phyloP scores from a whole-genome alignment of 2,888 invertebrate species.

The Labia minor region DNA sequence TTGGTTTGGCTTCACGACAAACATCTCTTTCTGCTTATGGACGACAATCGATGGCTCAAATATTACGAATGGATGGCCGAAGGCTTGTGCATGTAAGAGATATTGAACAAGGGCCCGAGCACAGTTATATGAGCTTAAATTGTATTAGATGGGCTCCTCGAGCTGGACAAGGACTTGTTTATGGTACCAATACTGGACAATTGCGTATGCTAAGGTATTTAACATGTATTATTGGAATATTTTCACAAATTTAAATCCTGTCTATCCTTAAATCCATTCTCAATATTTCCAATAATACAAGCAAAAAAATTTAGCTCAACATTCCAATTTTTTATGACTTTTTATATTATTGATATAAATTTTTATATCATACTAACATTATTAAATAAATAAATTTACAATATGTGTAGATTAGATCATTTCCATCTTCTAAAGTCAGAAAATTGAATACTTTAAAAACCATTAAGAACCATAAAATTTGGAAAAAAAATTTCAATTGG shows the following conservation, averaged over 20 bases:
- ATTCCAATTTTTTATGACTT: background rate
- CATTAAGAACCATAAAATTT: too few relatives aligned
- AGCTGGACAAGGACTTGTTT: constrained; percentile 73
- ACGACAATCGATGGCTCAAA: constrained; percentile 40
- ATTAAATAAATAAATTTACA: too few relatives aligned
- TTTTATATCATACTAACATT: too few relatives aligned
- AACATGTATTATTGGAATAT: too few relatives aligned
- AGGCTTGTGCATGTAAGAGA: constrained; percentile 41
- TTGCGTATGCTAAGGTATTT: constrained; percentile 49
- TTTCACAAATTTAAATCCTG: background rate
- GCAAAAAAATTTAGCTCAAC: background rate
- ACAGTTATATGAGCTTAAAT: constrained; percentile 63
- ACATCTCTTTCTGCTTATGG: constrained; percentile 43
- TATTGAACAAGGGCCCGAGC: constrained; percentile 50
- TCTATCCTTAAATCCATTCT: background rate
- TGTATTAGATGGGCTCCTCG: constrained; percentile 75
- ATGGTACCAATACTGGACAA: constrained; percentile 76
- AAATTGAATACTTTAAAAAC: too few relatives aligned
- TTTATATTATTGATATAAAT: too few relatives aligned
- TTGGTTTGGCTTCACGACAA: constrained; percentile 62
- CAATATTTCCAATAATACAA: too few relatives aligned
- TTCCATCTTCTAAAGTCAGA: too few relatives aligned
- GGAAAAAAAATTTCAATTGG: too few relatives aligned
- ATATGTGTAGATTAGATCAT: too few relatives aligned
- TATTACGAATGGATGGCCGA: constrained; percentile 36